phyloP scores from a whole-genome alignment of 2,888 invertebrate species.

The Clitarchus hookeri region DNA sequence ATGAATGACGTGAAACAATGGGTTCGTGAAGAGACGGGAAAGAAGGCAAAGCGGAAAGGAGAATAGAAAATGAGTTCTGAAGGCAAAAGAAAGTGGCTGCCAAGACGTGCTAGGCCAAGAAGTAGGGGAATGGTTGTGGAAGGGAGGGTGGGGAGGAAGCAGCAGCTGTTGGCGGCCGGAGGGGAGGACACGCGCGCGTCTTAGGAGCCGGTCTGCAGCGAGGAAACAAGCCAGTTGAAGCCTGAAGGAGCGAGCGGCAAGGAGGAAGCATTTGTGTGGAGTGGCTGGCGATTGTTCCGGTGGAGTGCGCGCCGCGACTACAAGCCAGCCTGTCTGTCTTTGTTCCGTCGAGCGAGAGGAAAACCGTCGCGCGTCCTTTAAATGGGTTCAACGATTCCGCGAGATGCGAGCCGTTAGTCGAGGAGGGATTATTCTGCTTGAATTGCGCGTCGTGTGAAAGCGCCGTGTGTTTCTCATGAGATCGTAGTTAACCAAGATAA shows the following conservation, averaged over 20 bases:
- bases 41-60: background rate
- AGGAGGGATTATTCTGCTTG: no score
- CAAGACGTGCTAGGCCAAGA: background rate
- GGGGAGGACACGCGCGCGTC: background rate
- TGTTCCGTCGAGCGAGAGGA: no score
- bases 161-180: background rate
- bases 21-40: background rate
- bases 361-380: no score
- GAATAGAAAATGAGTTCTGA: background rate
- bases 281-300: background rate
- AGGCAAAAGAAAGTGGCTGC: background rate
- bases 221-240: conserved; percentile 14
- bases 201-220: background rate
- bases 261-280: background rate
- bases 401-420: no score
- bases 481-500: no score
- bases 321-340: no score
- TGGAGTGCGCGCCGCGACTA: background rate
- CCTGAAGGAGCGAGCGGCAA: background rate
- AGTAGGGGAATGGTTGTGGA: background rate
- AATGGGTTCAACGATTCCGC: no score
- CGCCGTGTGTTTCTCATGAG: no score
- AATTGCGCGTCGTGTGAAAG: no score
- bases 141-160: background rate
- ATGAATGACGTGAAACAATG: conserved; percentile 14